These are phyloP conservation scores for Danaus plexippus DNA, from an alignment of 1,140 invertebrate genomes.

Conservation along the genomic window DNA sequence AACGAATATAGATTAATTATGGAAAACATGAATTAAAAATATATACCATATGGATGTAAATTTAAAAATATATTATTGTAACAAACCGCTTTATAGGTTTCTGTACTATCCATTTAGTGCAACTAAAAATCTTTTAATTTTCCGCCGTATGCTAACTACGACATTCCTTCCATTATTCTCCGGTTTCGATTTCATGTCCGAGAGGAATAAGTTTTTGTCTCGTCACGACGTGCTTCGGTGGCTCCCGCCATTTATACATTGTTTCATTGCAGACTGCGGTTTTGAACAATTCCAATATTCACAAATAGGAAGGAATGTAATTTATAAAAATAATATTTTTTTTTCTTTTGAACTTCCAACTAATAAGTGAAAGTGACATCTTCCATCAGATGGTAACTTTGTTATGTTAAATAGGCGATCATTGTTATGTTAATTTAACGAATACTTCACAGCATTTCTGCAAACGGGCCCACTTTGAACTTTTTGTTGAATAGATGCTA, in stretches of 20 bases:
- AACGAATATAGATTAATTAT: too few relatives aligned
- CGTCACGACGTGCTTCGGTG: conserved; percentile 45
- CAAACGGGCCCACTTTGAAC: conserved; percentile 40
- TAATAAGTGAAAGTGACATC: conserved; percentile 59
- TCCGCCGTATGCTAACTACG: conserved; percentile 54
- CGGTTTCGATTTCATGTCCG: conserved; percentile 55
- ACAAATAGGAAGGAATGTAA: conserved; percentile 33
- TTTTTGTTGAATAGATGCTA: conserved; percentile 40
- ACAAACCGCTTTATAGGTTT: conserved; percentile 30
- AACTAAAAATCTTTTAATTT: conserved; percentile 63
- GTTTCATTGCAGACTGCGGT: conserved; percentile 47
- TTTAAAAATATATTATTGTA: conserved; percentile 4
- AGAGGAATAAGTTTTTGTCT: conserved; percentile 59
- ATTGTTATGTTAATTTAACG: conserved; percentile 62
- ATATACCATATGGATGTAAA: not conserved
- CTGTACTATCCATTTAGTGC: conserved; percentile 33
- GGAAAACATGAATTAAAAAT: too few relatives aligned
- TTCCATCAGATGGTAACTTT: conserved; percentile 30
- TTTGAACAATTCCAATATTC: conserved; percentile 48
- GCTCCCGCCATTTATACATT: conserved; percentile 40
- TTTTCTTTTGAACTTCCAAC: conserved; percentile 5
- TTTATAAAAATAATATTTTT: conserved; percentile 38
- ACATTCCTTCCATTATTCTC: conserved; percentile 50
- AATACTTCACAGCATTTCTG: conserved; percentile 48
- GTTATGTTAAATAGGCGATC: conserved; percentile 49